These are phyloP conservation scores for Platichthys stellatus DNA, from an alignment of 2,113 vertebrate species.

Conservation along the genomic window DNA sequence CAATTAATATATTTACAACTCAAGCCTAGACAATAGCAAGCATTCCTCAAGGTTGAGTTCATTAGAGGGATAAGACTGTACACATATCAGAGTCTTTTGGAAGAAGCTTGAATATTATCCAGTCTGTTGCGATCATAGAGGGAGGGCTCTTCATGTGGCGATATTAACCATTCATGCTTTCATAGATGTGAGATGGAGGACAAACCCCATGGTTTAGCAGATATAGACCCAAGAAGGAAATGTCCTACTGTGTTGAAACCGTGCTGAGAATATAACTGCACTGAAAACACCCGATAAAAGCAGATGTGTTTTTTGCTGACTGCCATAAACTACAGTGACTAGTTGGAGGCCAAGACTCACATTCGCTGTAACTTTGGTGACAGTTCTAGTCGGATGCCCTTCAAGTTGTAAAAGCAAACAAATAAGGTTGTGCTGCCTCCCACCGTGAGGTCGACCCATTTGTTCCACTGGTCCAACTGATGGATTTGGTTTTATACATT, in stretches of 20 bases:
- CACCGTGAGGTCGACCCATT: slow-evolving; percentile 76
- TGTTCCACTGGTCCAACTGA: slow-evolving; percentile 85
- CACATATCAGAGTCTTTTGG: slow-evolving; percentile 32
- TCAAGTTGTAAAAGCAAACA: slow-evolving; percentile 81
- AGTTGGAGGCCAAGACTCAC: slow-evolving; percentile 7
- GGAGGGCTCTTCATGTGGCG: slow-evolving; percentile 25
- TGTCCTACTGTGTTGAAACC: slow-evolving; percentile 12
- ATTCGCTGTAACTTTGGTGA: slow-evolving; percentile 53
- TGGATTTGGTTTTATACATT: slow-evolving; percentile 82
- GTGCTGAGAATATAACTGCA: slow-evolving; percentile 8
- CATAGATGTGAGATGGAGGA: slow-evolving; percentile 12
- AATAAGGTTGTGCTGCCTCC: slow-evolving; percentile 71
- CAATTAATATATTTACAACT: slow-evolving; percentile 3
- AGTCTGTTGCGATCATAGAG: slow-evolving; percentile 13
- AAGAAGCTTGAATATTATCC: slow-evolving; percentile 35
- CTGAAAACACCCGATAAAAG: slow-evolving; percentile 33
- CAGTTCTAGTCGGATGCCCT: slow-evolving; percentile 73
- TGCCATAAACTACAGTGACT: slow-evolving; percentile 27
- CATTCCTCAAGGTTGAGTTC: slow-evolving; percentile 17
- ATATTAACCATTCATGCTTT: slow-evolving; percentile 47
- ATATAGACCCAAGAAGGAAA: slow-evolving; percentile 37
- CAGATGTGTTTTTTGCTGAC: slow-evolving; percentile 30
- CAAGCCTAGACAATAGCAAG: neutral
- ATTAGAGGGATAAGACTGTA: slow-evolving; percentile 28
- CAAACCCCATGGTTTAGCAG: slow-evolving; percentile 8